phyloP scores from a whole-genome alignment of 64 coral and sea anemone genomes.

The Anthopleura sola region DNA sequence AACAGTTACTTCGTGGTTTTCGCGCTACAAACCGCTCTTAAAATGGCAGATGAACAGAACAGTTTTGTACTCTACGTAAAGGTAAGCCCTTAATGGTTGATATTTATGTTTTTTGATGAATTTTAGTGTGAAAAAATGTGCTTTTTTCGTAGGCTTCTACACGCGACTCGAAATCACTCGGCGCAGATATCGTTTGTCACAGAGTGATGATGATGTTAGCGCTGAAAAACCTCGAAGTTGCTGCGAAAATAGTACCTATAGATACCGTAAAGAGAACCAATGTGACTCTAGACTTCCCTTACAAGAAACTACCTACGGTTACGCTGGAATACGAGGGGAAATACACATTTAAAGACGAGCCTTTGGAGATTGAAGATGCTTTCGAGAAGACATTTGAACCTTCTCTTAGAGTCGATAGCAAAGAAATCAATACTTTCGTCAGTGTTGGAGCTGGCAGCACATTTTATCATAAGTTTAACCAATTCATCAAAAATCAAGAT shows the following conservation, averaged over 20 bases:
- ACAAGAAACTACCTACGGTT: constrained; percentile 28
- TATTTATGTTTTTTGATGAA: not conserved
- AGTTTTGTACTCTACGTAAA: constrained; percentile 15
- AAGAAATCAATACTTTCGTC: constrained; percentile 15
- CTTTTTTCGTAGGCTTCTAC: constrained; percentile 1
- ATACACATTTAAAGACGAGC: not conserved
- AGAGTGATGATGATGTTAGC: constrained; percentile 32
- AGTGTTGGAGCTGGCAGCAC: constrained; percentile 9
- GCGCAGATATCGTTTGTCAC: constrained; percentile 22
- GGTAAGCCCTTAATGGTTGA: not conserved
- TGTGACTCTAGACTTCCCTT: constrained; percentile 23
- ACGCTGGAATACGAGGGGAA: constrained; percentile 5
- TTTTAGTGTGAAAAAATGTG: not conserved
- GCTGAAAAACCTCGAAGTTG: constrained; percentile 16
- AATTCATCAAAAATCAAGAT: constrained; percentile 29
- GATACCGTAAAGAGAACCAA: constrained; percentile 19
- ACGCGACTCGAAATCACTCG: constrained; percentile 13
- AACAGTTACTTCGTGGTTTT: not conserved
- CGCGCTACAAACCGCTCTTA: not conserved
- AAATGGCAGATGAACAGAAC: constrained; percentile 17
- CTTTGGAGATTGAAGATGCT: constrained; percentile 20
- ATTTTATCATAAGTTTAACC: constrained; percentile 27
- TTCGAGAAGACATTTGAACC: constrained; percentile 19
- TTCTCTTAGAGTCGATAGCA: not conserved
- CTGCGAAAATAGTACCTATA: constrained; percentile 14